These are phyloP conservation scores for Cherax quadricarinatus DNA, from an alignment of 1,140 invertebrate genomes.

Conservation along the genomic window DNA sequence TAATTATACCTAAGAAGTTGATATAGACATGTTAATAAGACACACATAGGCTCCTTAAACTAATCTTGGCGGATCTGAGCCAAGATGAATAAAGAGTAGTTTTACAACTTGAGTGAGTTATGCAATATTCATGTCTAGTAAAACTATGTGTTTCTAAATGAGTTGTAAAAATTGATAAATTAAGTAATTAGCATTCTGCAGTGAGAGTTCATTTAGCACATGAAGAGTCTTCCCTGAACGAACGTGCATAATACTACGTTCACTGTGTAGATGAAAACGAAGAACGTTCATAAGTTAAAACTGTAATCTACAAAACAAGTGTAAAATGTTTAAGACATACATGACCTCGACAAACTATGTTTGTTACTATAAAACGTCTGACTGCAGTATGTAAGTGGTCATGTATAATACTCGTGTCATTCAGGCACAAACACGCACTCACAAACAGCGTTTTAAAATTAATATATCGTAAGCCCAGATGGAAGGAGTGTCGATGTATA, in stretches of 20 bases:
- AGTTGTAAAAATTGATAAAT: not conserved
- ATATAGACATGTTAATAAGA: not conserved
- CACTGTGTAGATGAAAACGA: not conserved
- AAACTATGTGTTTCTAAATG: not conserved
- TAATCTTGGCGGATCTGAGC: not conserved
- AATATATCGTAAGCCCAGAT: no score
- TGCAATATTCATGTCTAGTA: not conserved
- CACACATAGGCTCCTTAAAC: not conserved
- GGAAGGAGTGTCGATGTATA: no score
- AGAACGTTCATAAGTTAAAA: no score
- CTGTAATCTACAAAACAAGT: no score
- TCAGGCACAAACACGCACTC: not conserved
- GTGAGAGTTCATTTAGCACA: not conserved
- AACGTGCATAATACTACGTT: not conserved
- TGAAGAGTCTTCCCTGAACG: not conserved
- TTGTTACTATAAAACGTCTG: no score
- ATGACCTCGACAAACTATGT: no score
- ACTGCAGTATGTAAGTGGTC: no score
- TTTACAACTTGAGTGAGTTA: not conserved
- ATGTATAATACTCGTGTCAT: no score
- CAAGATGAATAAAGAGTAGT: not conserved
- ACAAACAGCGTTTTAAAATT: not conserved
- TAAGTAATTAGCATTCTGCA: not conserved
- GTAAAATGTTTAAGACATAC: no score
- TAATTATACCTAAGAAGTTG: not conserved